phyloP scores from a whole-genome alignment of 2,113 vertebrate genomes.

The Beaufortia kweichowensis region DNA sequence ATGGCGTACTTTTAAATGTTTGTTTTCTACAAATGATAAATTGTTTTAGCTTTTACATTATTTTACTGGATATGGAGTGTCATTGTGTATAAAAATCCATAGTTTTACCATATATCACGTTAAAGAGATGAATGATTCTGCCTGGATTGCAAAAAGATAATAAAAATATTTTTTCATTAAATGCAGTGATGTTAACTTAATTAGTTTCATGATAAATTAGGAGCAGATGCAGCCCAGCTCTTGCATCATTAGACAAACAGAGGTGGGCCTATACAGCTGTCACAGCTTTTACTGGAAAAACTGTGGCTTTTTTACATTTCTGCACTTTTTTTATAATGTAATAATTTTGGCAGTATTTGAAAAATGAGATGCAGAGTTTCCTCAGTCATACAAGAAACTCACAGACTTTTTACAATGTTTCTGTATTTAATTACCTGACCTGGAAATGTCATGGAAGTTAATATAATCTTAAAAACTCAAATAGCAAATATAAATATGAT shows the following conservation, averaged over 20 bases:
- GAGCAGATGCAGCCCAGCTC: constrained; percentile 23
- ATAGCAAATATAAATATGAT: no score
- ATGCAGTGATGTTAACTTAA: constrained; percentile 42
- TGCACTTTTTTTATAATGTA: not conserved
- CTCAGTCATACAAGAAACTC: not conserved
- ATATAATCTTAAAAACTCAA: not conserved
- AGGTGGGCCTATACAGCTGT: not conserved
- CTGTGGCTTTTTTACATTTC: not conserved
- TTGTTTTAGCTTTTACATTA: constrained; percentile 2
- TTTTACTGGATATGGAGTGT: not conserved
- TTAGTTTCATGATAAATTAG: constrained; percentile 26
- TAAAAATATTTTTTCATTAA: constrained; percentile 33
- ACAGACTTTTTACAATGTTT: not conserved
- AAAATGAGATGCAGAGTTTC: not conserved
- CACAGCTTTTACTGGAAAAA: not conserved
- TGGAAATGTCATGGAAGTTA: not conserved
- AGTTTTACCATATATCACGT: not conserved
- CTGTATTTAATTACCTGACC: not conserved
- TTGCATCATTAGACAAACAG: constrained; percentile 40
- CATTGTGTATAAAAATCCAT: not conserved
- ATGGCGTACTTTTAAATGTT: constrained; percentile 3
- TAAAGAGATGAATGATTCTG: not conserved
- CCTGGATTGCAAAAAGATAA: not conserved
- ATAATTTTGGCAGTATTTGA: not conserved
- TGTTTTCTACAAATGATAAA: constrained; percentile 6